Evolutionary conservation across 2,888 invertebrate genomes (phyloP).

Genomic region (Thalpophila matura): DNA sequence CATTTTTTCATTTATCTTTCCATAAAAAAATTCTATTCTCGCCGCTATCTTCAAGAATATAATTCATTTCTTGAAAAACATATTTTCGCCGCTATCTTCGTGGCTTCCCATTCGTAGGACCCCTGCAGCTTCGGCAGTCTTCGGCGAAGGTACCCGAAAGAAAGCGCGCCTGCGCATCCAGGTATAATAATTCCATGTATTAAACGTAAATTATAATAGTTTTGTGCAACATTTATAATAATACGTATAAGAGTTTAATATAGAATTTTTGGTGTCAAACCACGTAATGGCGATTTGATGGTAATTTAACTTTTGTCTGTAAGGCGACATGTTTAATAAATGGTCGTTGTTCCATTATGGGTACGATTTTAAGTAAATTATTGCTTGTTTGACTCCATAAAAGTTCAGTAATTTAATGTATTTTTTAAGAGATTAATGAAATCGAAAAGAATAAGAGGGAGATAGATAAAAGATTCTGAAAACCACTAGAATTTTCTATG

Average conservation of each 20-base stretch:
- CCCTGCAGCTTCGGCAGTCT: constrained; percentile 76
- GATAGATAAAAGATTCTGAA: too few relatives aligned
- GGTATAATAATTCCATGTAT: constrained; percentile 47
- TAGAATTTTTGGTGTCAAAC: constrained; percentile 47
- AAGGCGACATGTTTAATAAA: constrained; percentile 41
- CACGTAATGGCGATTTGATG: constrained; percentile 53
- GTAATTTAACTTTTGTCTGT: constrained; percentile 56
- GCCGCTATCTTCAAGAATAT: constrained; percentile 44
- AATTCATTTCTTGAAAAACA: not conserved
- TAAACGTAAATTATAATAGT: constrained; percentile 53
- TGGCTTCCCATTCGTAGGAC: constrained; percentile 66
- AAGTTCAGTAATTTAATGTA: constrained; percentile 6
- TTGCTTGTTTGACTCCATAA: constrained; percentile 39
- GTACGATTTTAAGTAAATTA: constrained; percentile 40
- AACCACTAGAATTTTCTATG: too few relatives aligned
- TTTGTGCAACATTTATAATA: constrained; percentile 53
- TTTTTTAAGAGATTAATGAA: constrained; percentile 9
- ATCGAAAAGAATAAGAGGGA: not conserved
- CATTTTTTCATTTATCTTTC: not conserved
- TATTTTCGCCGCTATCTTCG: constrained; percentile 49
- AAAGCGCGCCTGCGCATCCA: constrained; percentile 66
- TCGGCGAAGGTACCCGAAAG: constrained; percentile 68
- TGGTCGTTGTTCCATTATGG: constrained; percentile 29
- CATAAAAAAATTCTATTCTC: not conserved
- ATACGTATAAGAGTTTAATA: constrained; percentile 41